phyloP scores from a whole-genome alignment of 2,888 invertebrate species.

The Drosophila picticornis region DNA sequence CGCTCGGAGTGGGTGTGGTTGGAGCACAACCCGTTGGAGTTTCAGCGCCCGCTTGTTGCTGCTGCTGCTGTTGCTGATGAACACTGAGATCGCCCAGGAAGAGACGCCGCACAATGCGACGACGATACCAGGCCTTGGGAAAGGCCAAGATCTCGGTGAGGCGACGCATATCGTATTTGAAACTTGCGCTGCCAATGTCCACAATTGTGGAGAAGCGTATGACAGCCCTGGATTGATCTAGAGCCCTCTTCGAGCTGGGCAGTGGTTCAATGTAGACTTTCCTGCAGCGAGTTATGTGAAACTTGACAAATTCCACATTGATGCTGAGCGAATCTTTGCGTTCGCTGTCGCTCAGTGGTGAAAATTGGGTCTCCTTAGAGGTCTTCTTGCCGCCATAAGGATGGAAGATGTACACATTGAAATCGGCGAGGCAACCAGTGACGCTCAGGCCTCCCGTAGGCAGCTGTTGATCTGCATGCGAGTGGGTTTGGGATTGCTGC shows the following conservation, averaged over 20 bases:
- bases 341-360: constrained; percentile 94
- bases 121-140: constrained; percentile 99
- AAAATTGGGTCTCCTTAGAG: constrained; percentile 93
- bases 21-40: constrained; percentile 70
- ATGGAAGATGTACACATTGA: constrained; percentile 99
- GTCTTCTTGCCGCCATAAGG: constrained; percentile 97
- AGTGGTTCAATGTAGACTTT: constrained; percentile 91
- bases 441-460: constrained; percentile 88
- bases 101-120: constrained; percentile 95
- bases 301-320: constrained; percentile 98
- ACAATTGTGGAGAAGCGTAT: constrained; percentile 97
- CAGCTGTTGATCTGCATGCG: constrained; percentile 75
- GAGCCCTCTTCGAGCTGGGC: constrained; percentile 82
- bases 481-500: constrained; percentile 41
- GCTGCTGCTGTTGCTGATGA: constrained; percentile 71
- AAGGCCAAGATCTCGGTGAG: constrained; percentile 98
- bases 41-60: constrained; percentile 62
- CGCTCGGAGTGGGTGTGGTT: constrained; percentile 75
- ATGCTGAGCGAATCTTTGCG: constrained; percentile 97
- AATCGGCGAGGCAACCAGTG: constrained; percentile 98
- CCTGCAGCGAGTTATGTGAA: constrained; percentile 95
- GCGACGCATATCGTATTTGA: constrained; percentile 99
- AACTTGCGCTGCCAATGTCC: constrained; percentile 97
- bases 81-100: constrained; percentile 97
- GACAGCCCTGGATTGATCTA: constrained; percentile 92